Base-by-base conservation (phyloP, 2,113 vertebrate species). In the Melospiza melodia region DNA sequence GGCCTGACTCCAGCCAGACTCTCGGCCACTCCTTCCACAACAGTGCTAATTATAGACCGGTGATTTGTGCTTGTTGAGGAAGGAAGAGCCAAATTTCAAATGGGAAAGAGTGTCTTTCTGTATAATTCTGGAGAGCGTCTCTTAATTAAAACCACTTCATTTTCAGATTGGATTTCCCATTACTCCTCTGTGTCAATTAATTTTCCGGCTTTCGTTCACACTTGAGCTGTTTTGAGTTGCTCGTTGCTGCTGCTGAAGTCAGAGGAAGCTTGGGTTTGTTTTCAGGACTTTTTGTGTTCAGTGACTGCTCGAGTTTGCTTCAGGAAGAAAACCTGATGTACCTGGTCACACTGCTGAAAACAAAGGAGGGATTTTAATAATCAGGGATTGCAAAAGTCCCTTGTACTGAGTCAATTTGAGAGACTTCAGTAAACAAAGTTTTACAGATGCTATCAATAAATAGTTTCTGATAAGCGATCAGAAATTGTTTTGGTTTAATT, bases 141-240 rank as follows among this genome's bases (percentile, higher is more conserved):
- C 84, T 93, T 93, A 92, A 95, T 96, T 94, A 92, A 93, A 85
- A 93, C 0, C 84, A 85, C 43, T 94, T 89, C 74, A 91, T 96
- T 95, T 94, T 89, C 87, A 90, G 67, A 85, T 63, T 77, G 58
- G 87, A 62, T 90, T 94, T 89, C 63, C 76, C 63, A 48, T 77
- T 91, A 73, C 72, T 69, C 43, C 66, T 93, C 71, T 71, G 63
- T 68, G 27, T 93, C 71, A 93, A 82, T 92, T 90, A 92, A 43
- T 94, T 84, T 90, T 96, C 76, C 73, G 78, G 83, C 3, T 2
- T 54, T 58, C 22, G 80, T 85, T 93, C 82, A 91, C 82, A 91
- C 59, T 69, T 51, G 63, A 93, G 71, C 67, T 89, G 44, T 62
- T 93, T 52, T 39, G 67, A 79, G 27, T 81, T n/a, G 67, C 92